Percentiles rank a stretch among this genome's conserved stretches.
Evolutionary conservation across 2,888 invertebrate species (phyloP).

Genomic region (Drosophila crucigera): DNA sequence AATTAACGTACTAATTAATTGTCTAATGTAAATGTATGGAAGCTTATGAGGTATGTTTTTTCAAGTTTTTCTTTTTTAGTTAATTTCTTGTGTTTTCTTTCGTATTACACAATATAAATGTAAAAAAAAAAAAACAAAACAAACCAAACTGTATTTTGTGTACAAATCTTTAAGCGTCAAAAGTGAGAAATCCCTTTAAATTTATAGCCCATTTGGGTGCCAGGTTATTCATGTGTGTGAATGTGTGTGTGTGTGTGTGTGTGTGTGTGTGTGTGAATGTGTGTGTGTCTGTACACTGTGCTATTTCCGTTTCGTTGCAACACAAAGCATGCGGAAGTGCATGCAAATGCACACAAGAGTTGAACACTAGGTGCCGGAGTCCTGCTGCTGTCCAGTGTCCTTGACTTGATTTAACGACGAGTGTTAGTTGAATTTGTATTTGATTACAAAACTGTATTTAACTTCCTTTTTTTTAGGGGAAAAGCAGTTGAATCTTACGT

Average conservation of each 20-base stretch:
- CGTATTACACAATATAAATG: constrained; percentile 49
- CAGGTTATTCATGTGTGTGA: constrained; percentile 17
- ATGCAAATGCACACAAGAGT: constrained; percentile 40
- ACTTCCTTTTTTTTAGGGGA: background rate
- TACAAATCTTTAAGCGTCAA: constrained; percentile 8
- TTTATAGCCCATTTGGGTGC: constrained; percentile 14
- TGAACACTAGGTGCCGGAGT: constrained; percentile 14
- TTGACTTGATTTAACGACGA: constrained; percentile 21
- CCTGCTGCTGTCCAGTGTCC: constrained; percentile 5
- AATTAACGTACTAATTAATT: constrained; percentile 56
- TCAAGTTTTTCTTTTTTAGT: constrained; percentile 50
- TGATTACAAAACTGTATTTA: constrained; percentile 19
- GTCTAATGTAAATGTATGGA: constrained; percentile 62
- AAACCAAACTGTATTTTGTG: constrained; percentile 17
- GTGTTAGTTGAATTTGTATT: constrained; percentile 22
- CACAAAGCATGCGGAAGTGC: constrained; percentile 54
- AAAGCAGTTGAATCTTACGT: background rate
- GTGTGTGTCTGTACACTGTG: constrained; percentile 22
- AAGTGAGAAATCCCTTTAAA: constrained; percentile 14
- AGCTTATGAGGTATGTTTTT: constrained; percentile 74
- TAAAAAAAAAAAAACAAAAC: constrained; percentile 24
- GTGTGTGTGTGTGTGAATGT: constrained; percentile 2
- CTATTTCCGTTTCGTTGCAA: constrained; percentile 51
- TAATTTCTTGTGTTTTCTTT: constrained; percentile 44
- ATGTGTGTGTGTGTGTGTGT: background rate